Evolutionary conservation across 2,797 vertebrate genomes (phyloP), one percentile per base, ranked within the genome.

Genomic region (Sylvia borin): DNA sequence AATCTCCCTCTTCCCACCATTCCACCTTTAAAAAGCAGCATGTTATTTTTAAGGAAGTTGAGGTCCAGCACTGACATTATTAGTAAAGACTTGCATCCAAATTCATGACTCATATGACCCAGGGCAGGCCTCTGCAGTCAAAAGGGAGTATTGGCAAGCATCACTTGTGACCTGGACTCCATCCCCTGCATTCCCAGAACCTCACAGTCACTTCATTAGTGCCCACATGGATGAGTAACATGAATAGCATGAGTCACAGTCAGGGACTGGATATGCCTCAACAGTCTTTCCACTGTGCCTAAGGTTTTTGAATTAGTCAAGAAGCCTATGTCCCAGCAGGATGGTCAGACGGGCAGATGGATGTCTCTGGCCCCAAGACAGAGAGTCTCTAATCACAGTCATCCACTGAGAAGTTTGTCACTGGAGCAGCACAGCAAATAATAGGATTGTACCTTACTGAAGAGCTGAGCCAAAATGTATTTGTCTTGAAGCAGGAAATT

Each of bases 171-270:
- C 93, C 96, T 95, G 94, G 93, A 84, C 90, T 93, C 76, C 4
- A 3, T 90, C 58, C 94, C 80, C 62, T 88, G n/a, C 84, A 47
- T 96, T 97, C 93, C 94, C 96, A 97, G 95, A 97, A 96, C 70
- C 92, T 90, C 85, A 57, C 70, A 97, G 95, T 93, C 88, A 94
- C 92, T 93, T 97, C 94, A 92, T 97, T 97, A 95, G 92, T 95
- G 92, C 94, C 96, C 96, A 96, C 94, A 58, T 78, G 85, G 93
- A 96, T 97, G 93, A 96, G 82, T 95, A 97, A 95, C 82, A 53
- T 13, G 76, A 95, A 92, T 36, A 95, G 85, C 79, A 51, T 96
- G 96, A 97, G 92, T 97, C 94, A 97, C 79, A 93, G 88, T 78
- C 83, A 92, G 94, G 60, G 79, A 62, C 79, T 94, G 95, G 92